A percentile compares a stretch with the other conserved stretches of the same genome.
Evolutionary conservation across 2,888 invertebrate genomes (phyloP).

Genomic region (Brachyptera risi): DNA sequence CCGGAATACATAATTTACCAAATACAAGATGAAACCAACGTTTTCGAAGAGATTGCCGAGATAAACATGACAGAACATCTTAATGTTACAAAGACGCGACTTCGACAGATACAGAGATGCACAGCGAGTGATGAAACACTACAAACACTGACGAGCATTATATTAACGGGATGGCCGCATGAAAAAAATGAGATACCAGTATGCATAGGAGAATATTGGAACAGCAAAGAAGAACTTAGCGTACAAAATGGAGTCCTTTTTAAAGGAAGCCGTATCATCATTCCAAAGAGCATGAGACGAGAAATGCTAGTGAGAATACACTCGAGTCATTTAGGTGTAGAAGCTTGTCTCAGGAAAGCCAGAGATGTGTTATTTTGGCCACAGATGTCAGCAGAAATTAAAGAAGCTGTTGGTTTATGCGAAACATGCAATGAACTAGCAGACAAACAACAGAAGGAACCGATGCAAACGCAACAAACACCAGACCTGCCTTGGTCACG

Average conservation of each 20-base stretch:
- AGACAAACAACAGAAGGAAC: neutral
- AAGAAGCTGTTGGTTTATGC: neutral
- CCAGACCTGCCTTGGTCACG: neutral
- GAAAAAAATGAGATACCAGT: neutral
- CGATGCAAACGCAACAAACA: neutral
- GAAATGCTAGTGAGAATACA: constrained; percentile 2
- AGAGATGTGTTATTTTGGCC: constrained; percentile 6
- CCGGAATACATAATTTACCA: neutral
- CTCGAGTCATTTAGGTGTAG: neutral
- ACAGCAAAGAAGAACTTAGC: neutral
- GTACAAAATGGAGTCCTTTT: neutral
- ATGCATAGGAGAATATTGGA: neutral
- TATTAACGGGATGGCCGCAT: neutral
- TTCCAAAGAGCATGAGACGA: neutral
- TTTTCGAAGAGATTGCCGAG: neutral
- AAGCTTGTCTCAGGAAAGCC: neutral
- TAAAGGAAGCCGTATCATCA: neutral
- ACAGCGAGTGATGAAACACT: neutral
- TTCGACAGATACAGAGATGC: neutral
- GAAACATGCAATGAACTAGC: neutral
- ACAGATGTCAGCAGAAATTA: neutral
- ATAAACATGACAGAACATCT: neutral
- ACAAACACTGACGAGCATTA: neutral
- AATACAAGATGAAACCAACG: neutral
- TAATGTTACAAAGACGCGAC: neutral